Base-by-base conservation (phyloP, 37 sponge, comb jelly and placozoan species). In the Aphrocallistes beatrix region DNA sequence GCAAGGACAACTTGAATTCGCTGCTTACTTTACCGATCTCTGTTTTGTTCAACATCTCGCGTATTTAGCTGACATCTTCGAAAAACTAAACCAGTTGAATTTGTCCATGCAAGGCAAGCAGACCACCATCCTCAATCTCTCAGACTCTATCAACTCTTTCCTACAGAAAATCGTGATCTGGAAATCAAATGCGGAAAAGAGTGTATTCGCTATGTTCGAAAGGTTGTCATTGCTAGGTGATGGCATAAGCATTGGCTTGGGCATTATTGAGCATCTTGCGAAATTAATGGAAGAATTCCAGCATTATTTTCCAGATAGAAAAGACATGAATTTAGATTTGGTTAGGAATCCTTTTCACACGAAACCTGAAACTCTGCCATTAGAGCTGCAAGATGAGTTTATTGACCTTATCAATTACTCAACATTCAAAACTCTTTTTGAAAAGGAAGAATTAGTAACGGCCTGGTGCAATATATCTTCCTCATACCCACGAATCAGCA, bases 401-500 rank as follows among this genome's bases (percentile, higher is more conserved):
- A 47, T 13, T 60, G 75, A 60, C 75, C 28, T 3, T 60, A 60
- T 60, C 34, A 60, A 60, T 60, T 19, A 60, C 75, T 60, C 75
- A 60, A 60, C 75, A 60, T 60, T 60, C 75, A 60, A 60, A 28
- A 60, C 21, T 60, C 3, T 6, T 60, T 60, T 60, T 13, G 75
- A 60, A 60, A 60, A 60, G 75, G 75, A 60, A 60, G 8, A 60
- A 19, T 13, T 60, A 60, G 75, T 6, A 60, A 60, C 17, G 8
- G 75, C 75, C 25, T 60, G 49, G 75, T 60, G 75, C 21, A 60
- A 13, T 19, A 60, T 60, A 25, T 19, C 21, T 60, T 28, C 34
- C n/a, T 60, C 75, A 60, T 60, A 60, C 75, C 17, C 75, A 60
- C 75, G 75, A 60, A 60, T 60, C 75, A 13, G 75, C 17, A 60